Base-by-base conservation (phyloP, 2,888 invertebrate species). In the Polietes domitor region DNA sequence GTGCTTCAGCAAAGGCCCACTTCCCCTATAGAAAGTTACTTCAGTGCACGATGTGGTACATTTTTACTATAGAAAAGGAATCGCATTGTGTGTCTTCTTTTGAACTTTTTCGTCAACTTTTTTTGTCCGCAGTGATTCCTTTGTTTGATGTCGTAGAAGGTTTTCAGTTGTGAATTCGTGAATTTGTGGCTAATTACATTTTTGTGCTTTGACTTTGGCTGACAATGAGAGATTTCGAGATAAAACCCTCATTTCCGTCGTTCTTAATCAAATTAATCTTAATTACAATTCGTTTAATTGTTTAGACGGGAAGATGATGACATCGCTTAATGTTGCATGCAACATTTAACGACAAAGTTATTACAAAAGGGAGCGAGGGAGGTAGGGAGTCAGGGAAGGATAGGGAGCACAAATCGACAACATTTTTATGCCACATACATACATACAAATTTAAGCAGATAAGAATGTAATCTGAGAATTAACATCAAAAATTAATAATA, bases 321-420 rank as follows among this genome's bases (percentile, higher is more conserved):
- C 58, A 24, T 6, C 9, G 28, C 53, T 80, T 63, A 80, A 80
- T 80, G 76, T 80, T 71, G 61, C 80, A 80, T 80, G 53, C 37
- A 43, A 72, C 76, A 80, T 80, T 80, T 53, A 75, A 80, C 63
- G 63, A 47, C 68, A 68, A 68, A 24, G 21, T 68, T 41, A 68
- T 68, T 68, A 41, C 12, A 1, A 63, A 17, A 32, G 7, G n/a
- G 12, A 61, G 9, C 5, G 12, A 28, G 9, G 7, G 24, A 58
- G 58, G 17, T 19, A 21, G 7, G 10, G 37, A 37, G 37, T 7
- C 10, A 7, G 37, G 10, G 2, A 0, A 4, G 19, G 58, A 21
- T 9, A 24, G 5, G 21, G 37, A 37, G 37, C 2, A 41, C 10
- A 65, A 4, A 65, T n/a, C 28, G 17, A 63, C 28, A 72, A 63